phyloP scores from a whole-genome alignment of 2,888 invertebrate genomes.

The Himalopsyche tibetana region DNA sequence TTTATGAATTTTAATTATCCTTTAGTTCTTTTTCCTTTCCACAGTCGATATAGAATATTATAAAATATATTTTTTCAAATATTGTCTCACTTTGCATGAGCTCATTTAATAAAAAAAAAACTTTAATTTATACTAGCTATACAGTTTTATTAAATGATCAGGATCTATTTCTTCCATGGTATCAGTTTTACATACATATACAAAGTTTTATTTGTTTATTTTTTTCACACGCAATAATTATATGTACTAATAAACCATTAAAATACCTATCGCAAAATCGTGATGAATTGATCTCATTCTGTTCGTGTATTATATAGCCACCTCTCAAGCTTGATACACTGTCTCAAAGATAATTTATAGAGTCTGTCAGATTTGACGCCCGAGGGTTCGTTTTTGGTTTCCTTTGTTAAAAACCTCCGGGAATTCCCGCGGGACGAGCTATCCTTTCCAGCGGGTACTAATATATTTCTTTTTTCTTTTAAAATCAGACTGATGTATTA shows the following conservation, averaged over 20 bases:
- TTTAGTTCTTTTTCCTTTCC: too few species aligned
- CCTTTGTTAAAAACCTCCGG: constrained; percentile 30
- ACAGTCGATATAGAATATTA: too few species aligned
- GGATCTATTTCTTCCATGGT: too few species aligned
- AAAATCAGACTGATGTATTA: constrained; percentile 31
- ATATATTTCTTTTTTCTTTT: constrained; percentile 16
- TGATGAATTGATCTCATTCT: constrained; percentile 5
- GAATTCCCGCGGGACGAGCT: constrained; percentile 20
- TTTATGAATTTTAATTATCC: too few species aligned
- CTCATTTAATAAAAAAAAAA: too few species aligned
- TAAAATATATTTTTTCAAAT: too few species aligned
- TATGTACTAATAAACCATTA: background rate
- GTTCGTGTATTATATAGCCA: background rate
- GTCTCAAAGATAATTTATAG: constrained; percentile 31
- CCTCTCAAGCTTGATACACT: constrained; percentile 24
- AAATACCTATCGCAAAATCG: background rate
- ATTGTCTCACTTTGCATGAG: too few species aligned
- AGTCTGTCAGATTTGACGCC: constrained; percentile 26
- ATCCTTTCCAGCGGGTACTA: constrained; percentile 14
- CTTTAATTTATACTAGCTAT: too few species aligned
- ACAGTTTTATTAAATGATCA: too few species aligned
- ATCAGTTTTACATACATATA: too few species aligned
- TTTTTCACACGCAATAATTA: too few species aligned
- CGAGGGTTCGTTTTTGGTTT: constrained; percentile 29
- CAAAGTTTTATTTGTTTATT: too few species aligned